Conservation (phyloP, 2,888 invertebrate species). For the Mythimna loreyi region DNA sequence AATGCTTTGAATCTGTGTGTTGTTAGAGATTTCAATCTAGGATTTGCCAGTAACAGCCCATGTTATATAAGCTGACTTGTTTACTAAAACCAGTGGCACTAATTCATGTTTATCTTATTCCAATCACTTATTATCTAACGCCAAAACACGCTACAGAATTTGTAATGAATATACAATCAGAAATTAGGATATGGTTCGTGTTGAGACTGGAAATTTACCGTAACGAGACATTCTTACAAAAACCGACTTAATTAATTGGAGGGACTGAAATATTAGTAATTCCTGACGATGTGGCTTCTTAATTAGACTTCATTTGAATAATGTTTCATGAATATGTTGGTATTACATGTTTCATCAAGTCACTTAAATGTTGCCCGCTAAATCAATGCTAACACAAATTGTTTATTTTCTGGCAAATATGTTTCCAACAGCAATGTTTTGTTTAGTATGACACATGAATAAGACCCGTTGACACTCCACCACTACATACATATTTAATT, state of each 20-base stretch:
- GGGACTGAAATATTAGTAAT: conserved; percentile 17
- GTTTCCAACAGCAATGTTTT: too few species aligned
- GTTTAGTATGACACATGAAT: too few species aligned
- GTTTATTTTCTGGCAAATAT: too few species aligned
- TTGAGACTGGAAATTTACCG: conserved; percentile 6
- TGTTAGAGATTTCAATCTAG: too few species aligned
- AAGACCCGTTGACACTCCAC: too few species aligned
- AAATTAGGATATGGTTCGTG: conserved; percentile 4
- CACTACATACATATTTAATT: too few species aligned
- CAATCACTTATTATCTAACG: not conserved
- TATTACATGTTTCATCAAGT: too few species aligned
- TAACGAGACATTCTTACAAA: conserved; percentile 13
- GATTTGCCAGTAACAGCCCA: not conserved
- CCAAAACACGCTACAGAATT: not conserved
- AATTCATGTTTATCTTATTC: conserved; percentile 2
- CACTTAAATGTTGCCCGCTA: too few species aligned
- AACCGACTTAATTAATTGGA: conserved; percentile 25
- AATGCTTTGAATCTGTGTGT: not conserved
- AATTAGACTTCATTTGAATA: conserved; percentile 40
- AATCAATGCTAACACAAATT: too few species aligned
- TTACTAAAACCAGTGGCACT: not conserved
- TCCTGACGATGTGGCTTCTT: conserved; percentile 1
- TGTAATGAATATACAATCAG: not conserved
- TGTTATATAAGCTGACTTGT: not conserved
- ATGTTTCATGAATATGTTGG: conserved; percentile 1